Base-by-base conservation (phyloP, 2,888 invertebrate species). In the Amphimallon solstitiale region DNA sequence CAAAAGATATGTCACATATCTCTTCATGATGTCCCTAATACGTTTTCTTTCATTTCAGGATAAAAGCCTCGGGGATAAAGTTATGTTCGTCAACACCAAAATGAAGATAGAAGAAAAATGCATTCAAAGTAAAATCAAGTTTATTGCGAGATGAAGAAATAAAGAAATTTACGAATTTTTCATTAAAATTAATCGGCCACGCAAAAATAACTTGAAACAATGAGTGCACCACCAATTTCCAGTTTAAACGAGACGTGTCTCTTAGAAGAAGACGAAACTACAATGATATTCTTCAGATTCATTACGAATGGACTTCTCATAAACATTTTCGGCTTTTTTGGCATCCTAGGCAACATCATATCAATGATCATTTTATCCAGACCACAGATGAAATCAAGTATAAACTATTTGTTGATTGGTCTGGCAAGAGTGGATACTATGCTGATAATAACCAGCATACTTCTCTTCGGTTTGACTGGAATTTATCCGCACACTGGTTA, bases 371-470 rank as follows among this genome's bases (percentile, higher is more conserved):
- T 97, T 74, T 85, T 97, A 59, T 93, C 94, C 66, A 88, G 95
- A 63, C 95, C 96, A 19, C 93, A 97, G 83, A 97, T 98, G 97
- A 90, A 94, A 76, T 95, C 95, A 66, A 96, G 97, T 78, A 95
- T 97, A 79, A 97, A 97, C 84, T 94, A 95, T 82, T 88, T 97
- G 78, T 87, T 98, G 68, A 93, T 95, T 71, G 97, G 96, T 3
- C 86, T 98, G 74, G 97, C 98, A 19, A 88, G 94, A 74, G 96
- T 95, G 83, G 98, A 98, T 85, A 95, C 94, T 9, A 88, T 93
- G 71, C 88, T 98, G 73, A 93, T 97, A 75, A 85, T 95, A 74
- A 94, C 94, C 49, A 93, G 95, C 66, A 87, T 94, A 73, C 85
- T 91, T 74, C 88, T 96, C 71, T 97, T 97, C 83, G 95, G 95